phyloP scores from a whole-genome alignment of 1,140 invertebrate species.

The Hydropsyche tenuis region DNA sequence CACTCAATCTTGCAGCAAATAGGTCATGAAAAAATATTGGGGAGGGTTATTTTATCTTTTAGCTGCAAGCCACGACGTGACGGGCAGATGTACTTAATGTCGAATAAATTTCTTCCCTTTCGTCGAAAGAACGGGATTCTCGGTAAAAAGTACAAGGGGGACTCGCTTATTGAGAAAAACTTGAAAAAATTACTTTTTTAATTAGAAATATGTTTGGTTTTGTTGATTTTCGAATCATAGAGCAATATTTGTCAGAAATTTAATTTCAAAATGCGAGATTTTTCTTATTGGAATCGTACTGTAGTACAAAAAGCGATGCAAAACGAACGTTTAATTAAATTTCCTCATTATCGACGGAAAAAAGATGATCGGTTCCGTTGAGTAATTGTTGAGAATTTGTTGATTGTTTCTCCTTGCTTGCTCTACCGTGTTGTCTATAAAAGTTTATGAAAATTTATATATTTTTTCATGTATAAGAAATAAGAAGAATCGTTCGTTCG shows the following conservation, averaged over 20 bases:
- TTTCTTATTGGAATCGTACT: not conserved
- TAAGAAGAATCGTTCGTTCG: too few relatives aligned
- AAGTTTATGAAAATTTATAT: too few relatives aligned
- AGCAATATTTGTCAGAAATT: not conserved
- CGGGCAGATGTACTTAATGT: constrained; percentile 39
- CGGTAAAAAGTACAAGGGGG: too few relatives aligned
- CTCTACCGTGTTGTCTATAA: too few relatives aligned
- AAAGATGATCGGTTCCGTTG: constrained; percentile 17
- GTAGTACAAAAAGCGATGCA: not conserved
- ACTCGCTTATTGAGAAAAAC: too few relatives aligned
- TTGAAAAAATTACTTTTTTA: too few relatives aligned
- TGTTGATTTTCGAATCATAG: constrained; percentile 12
- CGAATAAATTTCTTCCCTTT: constrained; percentile 40
- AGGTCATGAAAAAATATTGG: constrained; percentile 45
- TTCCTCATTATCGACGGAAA: not conserved
- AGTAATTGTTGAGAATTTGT: not conserved
- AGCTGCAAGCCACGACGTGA: constrained; percentile 12
- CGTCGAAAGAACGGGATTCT: constrained; percentile 17
- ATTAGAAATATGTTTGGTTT: too few relatives aligned
- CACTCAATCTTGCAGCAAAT: constrained; percentile 34
- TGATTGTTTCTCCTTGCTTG: too few relatives aligned
- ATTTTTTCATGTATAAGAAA: too few relatives aligned
- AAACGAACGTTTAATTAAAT: constrained; percentile 13
- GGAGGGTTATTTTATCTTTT: constrained; percentile 45
- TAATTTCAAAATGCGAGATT: not conserved